Evolutionary conservation across 2,113 vertebrate genomes (phyloP), one percentile per base, ranked within the genome.

Genomic region (Emydura subglobosa): DNA sequence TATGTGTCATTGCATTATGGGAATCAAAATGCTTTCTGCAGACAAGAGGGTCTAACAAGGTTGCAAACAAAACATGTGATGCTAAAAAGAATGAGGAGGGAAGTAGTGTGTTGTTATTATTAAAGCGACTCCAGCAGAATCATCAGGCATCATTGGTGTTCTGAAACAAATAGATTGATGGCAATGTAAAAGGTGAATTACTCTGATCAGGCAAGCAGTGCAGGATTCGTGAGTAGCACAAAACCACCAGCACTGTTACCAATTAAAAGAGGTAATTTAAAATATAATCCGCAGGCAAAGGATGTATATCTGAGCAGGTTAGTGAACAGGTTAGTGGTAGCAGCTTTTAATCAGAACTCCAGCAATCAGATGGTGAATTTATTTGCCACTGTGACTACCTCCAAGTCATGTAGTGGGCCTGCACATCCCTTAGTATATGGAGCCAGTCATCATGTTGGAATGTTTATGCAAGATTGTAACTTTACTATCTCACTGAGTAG

Each of bases 11-110:
- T 87, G 86, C 74, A 47, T 27, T 61, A 3, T 16, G 65, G 57
- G 83, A 80, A 90, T 90, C 85, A 96, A 96, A 93, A 89, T 85
- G 29, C 25, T 84, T 96, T 93, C 87, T 87, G 80, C 85, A 94
- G 59, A 61, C 51, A 0, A 16, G 22, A 68, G 79, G 74, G 90
- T 31, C 76, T 91, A 72, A 94, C 91, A 88, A 88, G 24, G 25
- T 53, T 93, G 42, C 89, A 87, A 89, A 90, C 81, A 94, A 94
- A 94, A 34, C 54, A 72, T 79, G 85, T n/a, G 65, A 92, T 86
- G 85, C 87, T 87, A 89, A 61, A 68, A 88, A 83, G 80, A 94
- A 29, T 4, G 72, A 79, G 83, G 50, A 85, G 51, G 85, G 44
- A 10, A 84, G 25, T 80, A 89, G 51, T 82, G 34, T 82, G 29